Conservation (phyloP, 92 coral and sea anemone species). For the Phenganax marumi region DNA sequence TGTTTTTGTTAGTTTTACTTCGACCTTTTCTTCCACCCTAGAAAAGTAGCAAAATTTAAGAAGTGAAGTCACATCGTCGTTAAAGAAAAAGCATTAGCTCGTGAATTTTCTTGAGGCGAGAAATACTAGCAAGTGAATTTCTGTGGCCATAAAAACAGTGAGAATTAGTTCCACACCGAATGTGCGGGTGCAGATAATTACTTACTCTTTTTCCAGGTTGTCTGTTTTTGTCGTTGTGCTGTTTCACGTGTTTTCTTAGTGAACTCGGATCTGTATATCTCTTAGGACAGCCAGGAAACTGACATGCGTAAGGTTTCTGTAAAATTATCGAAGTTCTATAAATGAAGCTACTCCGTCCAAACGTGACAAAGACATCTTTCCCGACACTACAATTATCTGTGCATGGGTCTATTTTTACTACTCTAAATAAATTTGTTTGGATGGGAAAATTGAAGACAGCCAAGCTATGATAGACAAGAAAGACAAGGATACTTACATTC, state of each 20-base stretch:
- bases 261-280: constrained; percentile 64
- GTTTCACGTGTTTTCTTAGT: constrained; percentile 44
- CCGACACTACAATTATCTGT: too few relatives aligned
- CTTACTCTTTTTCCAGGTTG: constrained; percentile 43
- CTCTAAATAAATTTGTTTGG: too few relatives aligned
- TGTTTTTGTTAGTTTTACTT: constrained; percentile 40
- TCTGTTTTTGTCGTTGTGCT: constrained; percentile 37
- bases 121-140: too few relatives aligned
- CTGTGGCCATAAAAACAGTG: too few relatives aligned
- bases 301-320: constrained; percentile 63
- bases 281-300: constrained; percentile 61
- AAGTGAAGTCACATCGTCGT: constrained; percentile 17
- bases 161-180: too few relatives aligned
- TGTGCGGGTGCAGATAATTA: background rate
- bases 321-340: background rate
- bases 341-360: background rate
- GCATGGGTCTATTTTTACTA: too few relatives aligned
- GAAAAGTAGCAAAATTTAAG: constrained; percentile 1
- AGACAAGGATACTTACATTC: too few relatives aligned
- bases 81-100: background rate
- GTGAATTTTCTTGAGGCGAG: background rate
- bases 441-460: too few relatives aligned
- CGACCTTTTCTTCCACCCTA: constrained; percentile 51
- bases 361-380: too few relatives aligned
- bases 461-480: too few relatives aligned